Percentiles rank a stretch among this genome's conserved stretches.
These are phyloP conservation scores for Drosophila nigrodunni DNA, from an alignment of 1,140 invertebrate species.

Conservation along the genomic window DNA sequence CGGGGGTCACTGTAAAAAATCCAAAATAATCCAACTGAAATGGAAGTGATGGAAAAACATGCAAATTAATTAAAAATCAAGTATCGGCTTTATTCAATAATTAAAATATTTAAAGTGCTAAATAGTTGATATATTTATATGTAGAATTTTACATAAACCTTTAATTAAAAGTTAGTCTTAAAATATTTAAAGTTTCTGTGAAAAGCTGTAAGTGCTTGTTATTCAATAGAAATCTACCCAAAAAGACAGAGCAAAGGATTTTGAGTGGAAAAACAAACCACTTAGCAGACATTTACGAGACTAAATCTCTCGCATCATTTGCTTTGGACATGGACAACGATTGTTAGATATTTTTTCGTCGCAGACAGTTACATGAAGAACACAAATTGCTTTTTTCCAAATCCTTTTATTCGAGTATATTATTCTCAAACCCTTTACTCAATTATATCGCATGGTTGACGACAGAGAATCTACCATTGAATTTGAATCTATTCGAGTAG, in stretches of 20 bases:
- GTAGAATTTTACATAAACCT: too few relatives aligned
- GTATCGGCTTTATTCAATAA: too few relatives aligned
- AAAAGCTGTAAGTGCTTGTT: background rate
- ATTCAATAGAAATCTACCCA: background rate
- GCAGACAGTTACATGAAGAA: constrained; percentile 51
- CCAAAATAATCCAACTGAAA: constrained; percentile 55
- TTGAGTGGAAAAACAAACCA: background rate
- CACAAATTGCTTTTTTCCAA: constrained; percentile 40
- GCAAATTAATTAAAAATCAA: constrained; percentile 35
- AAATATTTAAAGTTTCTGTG: too few relatives aligned
- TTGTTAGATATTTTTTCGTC: constrained; percentile 37
- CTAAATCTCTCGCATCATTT: constrained; percentile 19
- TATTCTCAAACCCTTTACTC: constrained; percentile 20
- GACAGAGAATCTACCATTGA: constrained; percentile 25
- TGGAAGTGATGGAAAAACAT: background rate
- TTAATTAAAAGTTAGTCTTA: too few relatives aligned
- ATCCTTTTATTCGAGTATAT: background rate
- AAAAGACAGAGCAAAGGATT: background rate
- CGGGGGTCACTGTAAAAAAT: constrained; percentile 43
- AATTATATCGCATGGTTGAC: constrained; percentile 29
- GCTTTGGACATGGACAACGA: constrained; percentile 6
- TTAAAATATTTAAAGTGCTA: background rate
- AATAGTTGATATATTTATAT: too few relatives aligned
- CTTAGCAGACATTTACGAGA: constrained; percentile 15
- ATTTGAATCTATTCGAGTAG: constrained; percentile 44